Evolutionary conservation across 2,888 invertebrate species (phyloP), one percentile per base, ranked within the genome.

Genomic region (Drosophila koepferae): DNA sequence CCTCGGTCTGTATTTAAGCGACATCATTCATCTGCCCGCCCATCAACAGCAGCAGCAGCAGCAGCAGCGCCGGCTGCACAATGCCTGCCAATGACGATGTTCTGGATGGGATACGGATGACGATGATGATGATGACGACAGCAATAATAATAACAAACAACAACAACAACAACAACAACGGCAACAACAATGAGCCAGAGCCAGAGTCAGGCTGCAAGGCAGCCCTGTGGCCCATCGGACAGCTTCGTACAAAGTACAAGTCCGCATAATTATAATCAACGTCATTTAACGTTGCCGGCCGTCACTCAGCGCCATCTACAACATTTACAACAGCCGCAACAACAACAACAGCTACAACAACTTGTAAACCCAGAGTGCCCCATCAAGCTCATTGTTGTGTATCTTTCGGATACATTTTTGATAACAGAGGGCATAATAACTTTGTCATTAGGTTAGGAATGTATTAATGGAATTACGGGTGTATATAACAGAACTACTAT

Each of bases 261-360:
- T 88, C 90, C 90, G 89, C 91, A 90, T 90, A 90, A 89, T 89
- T 89, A 89, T 90, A 89, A 89, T 89, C 90, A 90, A 90, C 86
- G 91, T 89, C 88, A 89, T 88, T 89, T 90, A 86, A 88, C 81
- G 86, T 88, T 83, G 79, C 89, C 77, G 86, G 86, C 86, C 89
- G 86, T 90, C 90, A 90, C 88, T 88, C 90, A 81, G 70, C 71
- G 70, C 64, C 66, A 84, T 84, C 64, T 72, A 62, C 74, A 76
- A 83, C 77, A 84, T 74, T 81, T 76, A 69, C 82, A 68, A 74
- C 82, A 81, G 75, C 70, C 62, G 61, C 66, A 81, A 18, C 79
- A 51, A 20, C 63, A 69, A 38, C 71, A 80, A 38, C 64, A 70
- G 12, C 77, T 75, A 53, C 74, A 76, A 69, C 77, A 86, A 59